phyloP scores from a whole-genome alignment of 2,113 vertebrate species.

The Romanogobio albipinnatus region DNA sequence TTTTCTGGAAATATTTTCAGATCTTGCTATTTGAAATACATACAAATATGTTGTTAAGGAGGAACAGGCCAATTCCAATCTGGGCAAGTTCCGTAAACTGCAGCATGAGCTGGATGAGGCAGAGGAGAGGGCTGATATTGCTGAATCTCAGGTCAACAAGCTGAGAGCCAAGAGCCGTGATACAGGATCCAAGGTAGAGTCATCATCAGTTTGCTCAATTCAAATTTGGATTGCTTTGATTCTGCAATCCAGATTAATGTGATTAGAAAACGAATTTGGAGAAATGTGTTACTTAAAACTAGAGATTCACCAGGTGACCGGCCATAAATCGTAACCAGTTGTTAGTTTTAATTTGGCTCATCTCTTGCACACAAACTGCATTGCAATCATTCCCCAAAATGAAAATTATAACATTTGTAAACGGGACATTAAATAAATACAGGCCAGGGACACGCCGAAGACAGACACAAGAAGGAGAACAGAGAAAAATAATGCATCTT shows the following conservation, averaged over 20 bases:
- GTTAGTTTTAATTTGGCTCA: no score
- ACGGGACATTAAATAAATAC: no score
- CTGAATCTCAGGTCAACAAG: slow-evolving; percentile 65
- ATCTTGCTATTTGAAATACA: background rate
- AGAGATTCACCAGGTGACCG: no score
- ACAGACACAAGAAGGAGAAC: no score
- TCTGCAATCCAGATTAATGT: background rate
- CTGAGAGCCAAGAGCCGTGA: slow-evolving; percentile 62
- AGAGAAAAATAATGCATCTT: no score
- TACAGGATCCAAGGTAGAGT: slow-evolving; percentile 49
- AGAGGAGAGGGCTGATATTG: slow-evolving; percentile 64
- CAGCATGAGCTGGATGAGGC: slow-evolving; percentile 67
- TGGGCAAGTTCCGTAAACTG: slow-evolving; percentile 65
- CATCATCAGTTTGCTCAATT: background rate
- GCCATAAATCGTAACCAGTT: no score
- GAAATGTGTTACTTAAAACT: background rate
- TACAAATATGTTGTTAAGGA: slow-evolving; percentile 45
- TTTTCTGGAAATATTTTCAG: background rate
- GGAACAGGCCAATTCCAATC: slow-evolving; percentile 61
- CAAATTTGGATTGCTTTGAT: background rate
- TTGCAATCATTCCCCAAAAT: no score
- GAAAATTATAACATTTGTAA: no score
- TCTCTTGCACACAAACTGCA: no score
- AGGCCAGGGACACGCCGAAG: no score
- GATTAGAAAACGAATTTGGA: background rate